Conservation (phyloP, 92 coral and sea anemone species). For the Umimayanthus chanpuru region DNA sequence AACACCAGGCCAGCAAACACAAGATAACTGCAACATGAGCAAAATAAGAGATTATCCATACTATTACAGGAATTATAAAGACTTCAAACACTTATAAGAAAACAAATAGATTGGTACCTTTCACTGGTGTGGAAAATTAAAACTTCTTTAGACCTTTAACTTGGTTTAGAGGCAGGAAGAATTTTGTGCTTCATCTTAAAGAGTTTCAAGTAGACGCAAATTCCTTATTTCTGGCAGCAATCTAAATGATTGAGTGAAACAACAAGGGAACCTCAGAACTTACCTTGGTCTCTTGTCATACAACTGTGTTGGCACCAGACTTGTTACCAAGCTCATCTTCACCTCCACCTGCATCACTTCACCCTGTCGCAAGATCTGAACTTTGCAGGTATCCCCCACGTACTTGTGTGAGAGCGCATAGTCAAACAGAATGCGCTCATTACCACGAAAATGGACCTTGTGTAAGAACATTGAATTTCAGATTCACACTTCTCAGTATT, state of each 20-base stretch:
- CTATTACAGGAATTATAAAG: no score
- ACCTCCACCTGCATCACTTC: slow-evolving; percentile 69
- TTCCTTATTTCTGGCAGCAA: no score
- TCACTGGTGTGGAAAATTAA: no score
- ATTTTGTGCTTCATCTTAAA: no score
- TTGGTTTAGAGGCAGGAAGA: no score
- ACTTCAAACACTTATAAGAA: no score
- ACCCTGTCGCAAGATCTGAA: slow-evolving; percentile 78
- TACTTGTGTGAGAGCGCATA: slow-evolving; percentile 79
- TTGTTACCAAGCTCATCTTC: slow-evolving; percentile 73
- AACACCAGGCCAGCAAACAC: slow-evolving; percentile 89
- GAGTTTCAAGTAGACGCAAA: no score
- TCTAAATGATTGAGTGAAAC: no score
- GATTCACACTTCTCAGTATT: background rate
- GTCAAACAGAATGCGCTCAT: slow-evolving; percentile 85
- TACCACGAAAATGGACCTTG: slow-evolving; percentile 91
- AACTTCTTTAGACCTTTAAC: no score
- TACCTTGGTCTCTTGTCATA: slow-evolving; percentile 91
- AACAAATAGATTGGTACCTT: no score
- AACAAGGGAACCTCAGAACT: background rate
- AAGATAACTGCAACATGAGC: slow-evolving; percentile 55
- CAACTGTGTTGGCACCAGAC: slow-evolving; percentile 83
- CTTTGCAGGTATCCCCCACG: slow-evolving; percentile 68
- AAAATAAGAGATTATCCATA: background rate
- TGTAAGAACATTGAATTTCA: background rate